Conservation (phyloP, 1,140 invertebrate genomes). For the Conus betulinus region DNA sequence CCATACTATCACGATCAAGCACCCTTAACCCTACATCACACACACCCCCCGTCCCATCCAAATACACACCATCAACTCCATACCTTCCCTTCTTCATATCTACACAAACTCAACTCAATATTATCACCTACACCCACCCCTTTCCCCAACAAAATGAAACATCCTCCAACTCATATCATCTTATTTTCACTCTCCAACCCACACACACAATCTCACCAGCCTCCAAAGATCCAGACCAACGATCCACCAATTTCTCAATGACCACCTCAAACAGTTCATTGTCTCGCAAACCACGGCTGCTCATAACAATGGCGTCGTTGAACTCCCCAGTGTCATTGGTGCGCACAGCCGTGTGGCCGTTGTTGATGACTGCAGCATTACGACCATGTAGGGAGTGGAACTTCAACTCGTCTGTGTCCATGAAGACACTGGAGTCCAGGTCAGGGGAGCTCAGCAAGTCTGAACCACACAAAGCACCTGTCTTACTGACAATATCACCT, state of each 20-base stretch:
- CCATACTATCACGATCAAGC: too few relatives aligned
- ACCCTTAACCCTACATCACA: too few relatives aligned
- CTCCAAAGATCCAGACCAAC: slow-evolving; percentile 93
- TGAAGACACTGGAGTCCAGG: slow-evolving; percentile 60
- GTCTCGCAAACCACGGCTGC: slow-evolving; percentile 89
- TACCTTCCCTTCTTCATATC: too few relatives aligned
- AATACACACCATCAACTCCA: too few relatives aligned
- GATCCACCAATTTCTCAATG: slow-evolving; percentile 93
- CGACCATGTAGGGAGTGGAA: slow-evolving; percentile 93
- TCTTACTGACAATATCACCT: not conserved
- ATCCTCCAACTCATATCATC: too few relatives aligned
- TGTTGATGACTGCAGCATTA: slow-evolving; percentile 91
- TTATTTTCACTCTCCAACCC: not conserved
- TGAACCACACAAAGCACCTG: slow-evolving; percentile 37
- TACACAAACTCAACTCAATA: too few relatives aligned
- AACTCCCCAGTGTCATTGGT: slow-evolving; percentile 92
- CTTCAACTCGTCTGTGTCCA: slow-evolving; percentile 82
- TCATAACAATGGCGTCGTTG: slow-evolving; percentile 95
- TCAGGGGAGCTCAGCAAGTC: slow-evolving; percentile 66
- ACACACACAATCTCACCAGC: slow-evolving; percentile 78
- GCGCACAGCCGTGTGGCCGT: slow-evolving; percentile 88
- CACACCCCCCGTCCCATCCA: too few relatives aligned
- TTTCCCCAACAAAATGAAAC: too few relatives aligned
- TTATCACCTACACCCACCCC: too few relatives aligned
- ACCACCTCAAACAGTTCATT: slow-evolving; percentile 95